phyloP scores from a whole-genome alignment of 2,113 vertebrate genomes.

The Damaliscus lunatus region DNA sequence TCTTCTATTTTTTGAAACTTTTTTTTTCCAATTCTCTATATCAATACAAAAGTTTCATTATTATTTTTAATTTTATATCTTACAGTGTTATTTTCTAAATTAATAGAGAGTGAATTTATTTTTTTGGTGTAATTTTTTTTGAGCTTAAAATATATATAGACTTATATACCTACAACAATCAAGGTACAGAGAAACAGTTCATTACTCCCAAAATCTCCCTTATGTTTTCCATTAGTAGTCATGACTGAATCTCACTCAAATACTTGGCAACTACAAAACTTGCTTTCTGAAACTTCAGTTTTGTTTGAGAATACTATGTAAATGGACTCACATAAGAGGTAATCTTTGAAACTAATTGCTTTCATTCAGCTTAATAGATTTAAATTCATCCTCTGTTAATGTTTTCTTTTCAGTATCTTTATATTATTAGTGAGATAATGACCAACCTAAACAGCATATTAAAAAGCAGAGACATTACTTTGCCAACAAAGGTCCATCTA shows the following conservation, averaged over 20 bases:
- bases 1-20: background rate
- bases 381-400: background rate
- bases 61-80: background rate
- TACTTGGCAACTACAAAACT: background rate
- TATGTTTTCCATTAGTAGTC: background rate
- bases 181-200: background rate
- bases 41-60: background rate
- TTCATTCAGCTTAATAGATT: background rate
- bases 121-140: background rate
- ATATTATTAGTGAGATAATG: background rate
- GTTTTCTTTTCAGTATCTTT: background rate
- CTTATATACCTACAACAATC: background rate
- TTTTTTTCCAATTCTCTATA: background rate
- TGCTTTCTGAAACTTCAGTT: background rate
- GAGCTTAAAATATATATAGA: background rate
- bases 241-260: background rate
- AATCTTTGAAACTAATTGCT: background rate
- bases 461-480: background rate
- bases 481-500: background rate
- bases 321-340: background rate
- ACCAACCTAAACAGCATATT: background rate
- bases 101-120: background rate
- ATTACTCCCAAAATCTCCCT: background rate
- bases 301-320: background rate
- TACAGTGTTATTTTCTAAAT: background rate